A percentile compares a stretch with the other conserved stretches of the same genome.
Evolutionary conservation across 1,140 invertebrate genomes (phyloP).

Genomic region (Pseudomyrmex dendroicus): DNA sequence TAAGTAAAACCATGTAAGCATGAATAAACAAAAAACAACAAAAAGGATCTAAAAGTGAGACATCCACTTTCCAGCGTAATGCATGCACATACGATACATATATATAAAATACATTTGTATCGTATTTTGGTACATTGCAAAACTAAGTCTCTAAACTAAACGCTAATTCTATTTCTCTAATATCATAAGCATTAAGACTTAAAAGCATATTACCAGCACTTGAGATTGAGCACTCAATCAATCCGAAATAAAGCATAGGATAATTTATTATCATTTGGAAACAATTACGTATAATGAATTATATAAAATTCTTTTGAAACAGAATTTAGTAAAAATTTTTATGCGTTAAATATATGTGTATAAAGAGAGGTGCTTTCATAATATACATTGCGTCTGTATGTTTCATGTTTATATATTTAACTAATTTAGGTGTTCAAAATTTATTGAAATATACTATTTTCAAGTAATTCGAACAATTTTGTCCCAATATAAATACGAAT

Average conservation of each 20-base stretch:
- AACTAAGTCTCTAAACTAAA: conserved; percentile 55
- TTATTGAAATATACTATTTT: background rate
- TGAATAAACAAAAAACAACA: conserved; percentile 13
- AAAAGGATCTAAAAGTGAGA: conserved; percentile 21
- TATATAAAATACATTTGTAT: conserved; percentile 36
- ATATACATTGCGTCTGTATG: conserved; percentile 10
- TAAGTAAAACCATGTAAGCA: conserved; percentile 33
- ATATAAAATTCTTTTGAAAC: conserved; percentile 19
- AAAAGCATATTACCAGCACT: conserved; percentile 76
- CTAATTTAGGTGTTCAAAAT: background rate
- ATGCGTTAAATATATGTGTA: conserved; percentile 16
- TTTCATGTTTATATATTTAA: background rate
- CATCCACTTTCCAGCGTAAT: conserved; percentile 11
- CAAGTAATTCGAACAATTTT: no score
- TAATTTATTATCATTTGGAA: conserved; percentile 69
- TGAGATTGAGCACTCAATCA: conserved; percentile 75
- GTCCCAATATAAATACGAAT: no score
- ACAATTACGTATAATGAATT: conserved; percentile 47
- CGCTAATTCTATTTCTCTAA: conserved; percentile 65
- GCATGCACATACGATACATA: background rate
- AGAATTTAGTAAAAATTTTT: conserved; percentile 15
- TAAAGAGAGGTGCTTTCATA: conserved; percentile 59
- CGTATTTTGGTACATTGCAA: conserved; percentile 37
- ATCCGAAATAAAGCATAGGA: conserved; percentile 75
- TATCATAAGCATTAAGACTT: conserved; percentile 65